Conservation (phyloP, 2,113 vertebrate species). For the Forbesichthys agassizii region DNA sequence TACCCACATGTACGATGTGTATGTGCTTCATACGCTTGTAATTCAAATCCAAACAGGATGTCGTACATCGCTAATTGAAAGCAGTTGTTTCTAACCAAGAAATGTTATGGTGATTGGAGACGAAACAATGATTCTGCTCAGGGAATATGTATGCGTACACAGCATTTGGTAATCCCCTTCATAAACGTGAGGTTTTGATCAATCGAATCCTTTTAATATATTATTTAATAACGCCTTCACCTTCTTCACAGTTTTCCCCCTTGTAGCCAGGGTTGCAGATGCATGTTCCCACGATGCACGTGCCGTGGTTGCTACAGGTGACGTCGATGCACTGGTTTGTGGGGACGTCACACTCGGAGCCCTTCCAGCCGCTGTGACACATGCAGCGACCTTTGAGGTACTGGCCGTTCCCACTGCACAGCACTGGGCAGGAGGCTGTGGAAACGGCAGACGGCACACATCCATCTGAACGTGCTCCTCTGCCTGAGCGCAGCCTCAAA, state of each 20-base stretch:
- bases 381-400: conserved; percentile 96
- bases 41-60: no score
- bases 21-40: no score
- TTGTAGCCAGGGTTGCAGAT: conserved; percentile 98
- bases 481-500: conserved; percentile 41
- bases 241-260: conserved; percentile 98
- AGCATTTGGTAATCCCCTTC: no score
- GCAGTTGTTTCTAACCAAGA: no score
- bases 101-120: no score
- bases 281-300: conserved; percentile 95
- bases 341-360: conserved; percentile 92
- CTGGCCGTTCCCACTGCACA: conserved; percentile 97
- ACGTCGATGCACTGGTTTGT: conserved; percentile 95
- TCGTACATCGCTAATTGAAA: no score
- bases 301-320: conserved; percentile 90
- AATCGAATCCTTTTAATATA: no score
- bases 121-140: no score
- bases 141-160: no score
- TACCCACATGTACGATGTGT: no score
- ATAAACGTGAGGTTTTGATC: no score
- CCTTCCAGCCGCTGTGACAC: conserved; percentile 98
- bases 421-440: conserved; percentile 92
- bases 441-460: conserved; percentile 57
- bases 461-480: conserved; percentile 46
- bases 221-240: conserved; percentile 61